These are phyloP conservation scores for Tuta absoluta DNA, from an alignment of 2,888 invertebrate genomes.

Conservation along the genomic window DNA sequence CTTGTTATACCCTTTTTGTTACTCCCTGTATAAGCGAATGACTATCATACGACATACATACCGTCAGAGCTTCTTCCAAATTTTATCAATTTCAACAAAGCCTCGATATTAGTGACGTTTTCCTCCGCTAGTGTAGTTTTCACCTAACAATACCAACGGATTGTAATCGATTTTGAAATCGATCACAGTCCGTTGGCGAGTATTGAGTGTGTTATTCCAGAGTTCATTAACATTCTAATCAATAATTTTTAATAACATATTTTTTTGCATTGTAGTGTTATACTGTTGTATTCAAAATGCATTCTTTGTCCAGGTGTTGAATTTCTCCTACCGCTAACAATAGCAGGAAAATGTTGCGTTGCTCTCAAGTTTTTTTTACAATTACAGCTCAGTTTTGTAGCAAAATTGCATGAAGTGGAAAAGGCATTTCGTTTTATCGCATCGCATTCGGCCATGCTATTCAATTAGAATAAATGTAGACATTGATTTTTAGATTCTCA, in stretches of 20 bases:
- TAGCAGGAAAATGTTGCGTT: slow-evolving; percentile 81
- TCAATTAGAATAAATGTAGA: slow-evolving; percentile 41
- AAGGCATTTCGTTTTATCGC: slow-evolving; percentile 63
- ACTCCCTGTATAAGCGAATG: no score
- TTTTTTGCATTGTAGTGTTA: slow-evolving; percentile 79
- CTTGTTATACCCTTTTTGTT: no score
- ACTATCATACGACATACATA: slow-evolving; percentile 48
- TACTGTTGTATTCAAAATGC: slow-evolving; percentile 70
- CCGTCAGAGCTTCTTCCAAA: slow-evolving; percentile 35
- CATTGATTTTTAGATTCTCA: slow-evolving; percentile 38
- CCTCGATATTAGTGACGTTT: slow-evolving; percentile 70
- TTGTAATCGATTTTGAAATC: slow-evolving; percentile 38
- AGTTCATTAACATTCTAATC: slow-evolving; percentile 69
- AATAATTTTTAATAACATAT: slow-evolving; percentile 66
- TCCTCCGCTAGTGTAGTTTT: slow-evolving; percentile 58
- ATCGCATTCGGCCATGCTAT: slow-evolving; percentile 61
- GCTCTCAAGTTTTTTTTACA: slow-evolving; percentile 61
- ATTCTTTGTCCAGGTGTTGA: slow-evolving; percentile 80
- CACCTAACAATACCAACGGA: slow-evolving; percentile 56
- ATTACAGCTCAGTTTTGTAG: slow-evolving; percentile 54
- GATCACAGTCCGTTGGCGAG: slow-evolving; percentile 31
- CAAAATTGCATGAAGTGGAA: slow-evolving; percentile 66
- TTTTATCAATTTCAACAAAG: slow-evolving; percentile 34
- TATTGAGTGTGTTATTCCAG: slow-evolving; percentile 51
- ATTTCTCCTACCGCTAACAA: slow-evolving; percentile 79